These are phyloP conservation scores for Boloria euphrosyne DNA, from an alignment of 2,888 invertebrate species.

Conservation along the genomic window DNA sequence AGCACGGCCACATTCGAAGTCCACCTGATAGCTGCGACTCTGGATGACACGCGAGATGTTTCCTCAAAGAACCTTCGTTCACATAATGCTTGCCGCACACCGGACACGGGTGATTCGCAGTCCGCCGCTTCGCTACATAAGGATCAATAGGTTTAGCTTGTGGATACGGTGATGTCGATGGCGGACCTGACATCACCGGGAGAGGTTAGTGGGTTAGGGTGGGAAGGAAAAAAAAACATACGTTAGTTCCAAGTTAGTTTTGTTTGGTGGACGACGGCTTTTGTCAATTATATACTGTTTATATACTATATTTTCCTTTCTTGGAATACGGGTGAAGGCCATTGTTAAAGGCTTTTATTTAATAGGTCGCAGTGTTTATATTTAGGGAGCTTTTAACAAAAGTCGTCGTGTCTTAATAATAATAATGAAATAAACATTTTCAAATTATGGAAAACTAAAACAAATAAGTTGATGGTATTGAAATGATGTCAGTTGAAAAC, in stretches of 20 bases:
- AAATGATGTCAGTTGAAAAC: constrained; percentile 62
- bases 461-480: constrained; percentile 59
- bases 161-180: constrained; percentile 84
- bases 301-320: not conserved
- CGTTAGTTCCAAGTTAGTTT: constrained; percentile 69
- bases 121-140: constrained; percentile 96
- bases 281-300: constrained; percentile 35
- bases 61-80: constrained; percentile 93
- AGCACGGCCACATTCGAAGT: constrained; percentile 97
- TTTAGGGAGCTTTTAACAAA: constrained; percentile 36
- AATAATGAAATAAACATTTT: constrained; percentile 40
- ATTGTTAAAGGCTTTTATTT: not conserved
- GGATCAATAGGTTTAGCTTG: constrained; percentile 85
- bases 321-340: not conserved
- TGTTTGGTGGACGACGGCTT: constrained; percentile 47
- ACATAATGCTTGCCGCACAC: constrained; percentile 98
- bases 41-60: constrained; percentile 96
- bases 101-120: constrained; percentile 96
- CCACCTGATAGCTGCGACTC: constrained; percentile 94
- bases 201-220: constrained; percentile 76
- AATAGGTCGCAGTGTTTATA: constrained; percentile 11
- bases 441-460: constrained; percentile 44
- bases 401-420: constrained; percentile 45
- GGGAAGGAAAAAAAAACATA: constrained; percentile 58
- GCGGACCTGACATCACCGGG: constrained; percentile 79